Evolutionary conservation across 2,797 vertebrate species (phyloP).

Genomic region (Gambusia yucatana): DNA sequence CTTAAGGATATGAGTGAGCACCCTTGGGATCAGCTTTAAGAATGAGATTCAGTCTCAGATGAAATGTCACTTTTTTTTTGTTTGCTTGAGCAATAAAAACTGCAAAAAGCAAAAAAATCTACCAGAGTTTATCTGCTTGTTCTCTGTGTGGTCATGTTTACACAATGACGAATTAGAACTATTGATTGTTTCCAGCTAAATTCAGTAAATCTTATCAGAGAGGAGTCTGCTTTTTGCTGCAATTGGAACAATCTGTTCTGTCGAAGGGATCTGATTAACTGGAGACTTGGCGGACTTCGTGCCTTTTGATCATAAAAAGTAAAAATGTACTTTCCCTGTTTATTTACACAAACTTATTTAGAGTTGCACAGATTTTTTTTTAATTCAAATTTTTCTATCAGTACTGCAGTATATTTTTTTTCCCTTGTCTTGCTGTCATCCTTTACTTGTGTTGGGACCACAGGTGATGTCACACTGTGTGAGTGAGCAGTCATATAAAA

Average conservation of each 20-base stretch:
- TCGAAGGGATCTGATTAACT: background rate
- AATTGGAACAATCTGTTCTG: conserved; percentile 43
- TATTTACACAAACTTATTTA: conserved; percentile 3
- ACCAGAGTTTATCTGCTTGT: conserved; percentile 40
- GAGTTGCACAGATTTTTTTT: conserved; percentile 1
- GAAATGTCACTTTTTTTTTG: conserved; percentile 41
- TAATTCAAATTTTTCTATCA: background rate
- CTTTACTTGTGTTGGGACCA: background rate
- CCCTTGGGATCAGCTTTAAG: conserved; percentile 45
- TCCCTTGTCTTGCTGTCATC: background rate
- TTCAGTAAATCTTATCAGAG: conserved; percentile 60
- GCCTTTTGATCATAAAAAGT: conserved; percentile 20
- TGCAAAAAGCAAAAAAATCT: conserved; percentile 34
- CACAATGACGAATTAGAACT: conserved; percentile 22
- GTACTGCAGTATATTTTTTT: background rate
- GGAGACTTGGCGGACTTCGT: conserved; percentile 41
- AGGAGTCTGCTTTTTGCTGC: conserved; percentile 52
- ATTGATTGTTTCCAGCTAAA: conserved; percentile 50
- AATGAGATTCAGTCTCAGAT: conserved; percentile 63
- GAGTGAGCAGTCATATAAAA: background rate
- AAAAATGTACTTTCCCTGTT: conserved; percentile 4
- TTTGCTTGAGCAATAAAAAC: conserved; percentile 38
- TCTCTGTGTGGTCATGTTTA: conserved; percentile 1
- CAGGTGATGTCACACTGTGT: background rate
- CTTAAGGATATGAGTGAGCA: conserved; percentile 53